These are phyloP conservation scores for Drosophila baimaii DNA, from an alignment of 1,140 invertebrate genomes.

Conservation along the genomic window DNA sequence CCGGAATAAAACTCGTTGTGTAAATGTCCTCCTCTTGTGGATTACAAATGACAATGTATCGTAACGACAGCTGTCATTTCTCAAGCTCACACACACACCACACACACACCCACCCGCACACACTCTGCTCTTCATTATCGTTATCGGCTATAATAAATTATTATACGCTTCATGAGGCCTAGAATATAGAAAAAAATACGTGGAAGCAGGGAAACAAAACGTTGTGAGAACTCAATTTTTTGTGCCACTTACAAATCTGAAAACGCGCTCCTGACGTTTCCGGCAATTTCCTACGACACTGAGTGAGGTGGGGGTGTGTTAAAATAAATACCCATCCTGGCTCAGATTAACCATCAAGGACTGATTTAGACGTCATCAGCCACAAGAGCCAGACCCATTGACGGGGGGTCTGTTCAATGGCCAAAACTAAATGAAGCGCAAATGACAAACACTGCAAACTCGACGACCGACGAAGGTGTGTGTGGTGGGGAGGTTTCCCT, in stretches of 20 bases:
- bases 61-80: constrained; percentile 4
- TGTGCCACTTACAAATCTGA: constrained; percentile 11
- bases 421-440: constrained; percentile 52
- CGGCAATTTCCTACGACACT: constrained; percentile 11
- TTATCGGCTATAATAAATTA: constrained; percentile 18
- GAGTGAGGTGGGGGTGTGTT: background rate
- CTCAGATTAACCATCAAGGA: constrained; percentile 1
- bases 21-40: constrained; percentile 2
- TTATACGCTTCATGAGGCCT: constrained; percentile 1
- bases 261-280: constrained; percentile 3
- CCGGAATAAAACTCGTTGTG: background rate
- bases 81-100: constrained; percentile 1
- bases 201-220: constrained; percentile 6
- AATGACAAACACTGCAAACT: constrained; percentile 54
- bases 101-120: background rate
- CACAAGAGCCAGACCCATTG: background rate
- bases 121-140: constrained; percentile 9
- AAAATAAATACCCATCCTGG: constrained; percentile 12
- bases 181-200: constrained; percentile 3
- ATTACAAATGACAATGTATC: constrained; percentile 7
- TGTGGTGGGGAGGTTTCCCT: constrained; percentile 8
- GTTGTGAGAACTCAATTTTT: constrained; percentile 1
- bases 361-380: constrained; percentile 41
- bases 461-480: background rate
- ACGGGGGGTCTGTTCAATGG: background rate